Evolutionary conservation across 2,888 invertebrate genomes (phyloP).

Genomic region (Dione juno): DNA sequence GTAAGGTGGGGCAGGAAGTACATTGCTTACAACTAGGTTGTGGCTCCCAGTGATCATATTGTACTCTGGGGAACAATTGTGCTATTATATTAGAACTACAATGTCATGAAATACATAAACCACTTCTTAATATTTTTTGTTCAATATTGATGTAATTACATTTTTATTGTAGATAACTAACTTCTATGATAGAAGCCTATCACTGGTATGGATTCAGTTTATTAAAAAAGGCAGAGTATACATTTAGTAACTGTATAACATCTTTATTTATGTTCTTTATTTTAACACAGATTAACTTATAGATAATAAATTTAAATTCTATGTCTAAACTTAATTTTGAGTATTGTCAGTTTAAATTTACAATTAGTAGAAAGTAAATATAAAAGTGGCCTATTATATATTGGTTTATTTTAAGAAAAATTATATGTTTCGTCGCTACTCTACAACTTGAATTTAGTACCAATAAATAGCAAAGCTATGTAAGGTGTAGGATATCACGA

Average conservation of each 20-base stretch:
- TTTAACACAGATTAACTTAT: too few species aligned
- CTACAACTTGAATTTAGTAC: background rate
- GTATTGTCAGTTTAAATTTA: background rate
- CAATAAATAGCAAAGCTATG: background rate
- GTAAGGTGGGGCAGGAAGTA: conserved; percentile 62
- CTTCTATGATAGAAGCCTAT: background rate
- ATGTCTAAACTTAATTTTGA: too few species aligned
- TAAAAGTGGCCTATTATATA: background rate
- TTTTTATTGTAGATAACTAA: background rate
- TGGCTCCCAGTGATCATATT: conserved; percentile 55
- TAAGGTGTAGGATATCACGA: conserved; percentile 15
- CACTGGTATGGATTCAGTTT: background rate
- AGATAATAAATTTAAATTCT: too few species aligned
- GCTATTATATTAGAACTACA: conserved; percentile 58
- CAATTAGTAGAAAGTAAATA: background rate
- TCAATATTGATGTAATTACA: background rate
- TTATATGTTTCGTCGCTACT: background rate
- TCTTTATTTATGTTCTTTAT: too few species aligned
- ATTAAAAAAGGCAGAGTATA: background rate
- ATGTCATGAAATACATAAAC: conserved; percentile 61
- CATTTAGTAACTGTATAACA: background rate
- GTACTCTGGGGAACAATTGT: conserved; percentile 55
- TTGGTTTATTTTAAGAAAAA: background rate
- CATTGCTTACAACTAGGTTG: conserved; percentile 54
- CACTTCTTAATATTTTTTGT: conserved; percentile 42